These are phyloP conservation scores for Sebastes diploproa DNA, from an alignment of 2,797 vertebrate genomes.

Conservation along the genomic window DNA sequence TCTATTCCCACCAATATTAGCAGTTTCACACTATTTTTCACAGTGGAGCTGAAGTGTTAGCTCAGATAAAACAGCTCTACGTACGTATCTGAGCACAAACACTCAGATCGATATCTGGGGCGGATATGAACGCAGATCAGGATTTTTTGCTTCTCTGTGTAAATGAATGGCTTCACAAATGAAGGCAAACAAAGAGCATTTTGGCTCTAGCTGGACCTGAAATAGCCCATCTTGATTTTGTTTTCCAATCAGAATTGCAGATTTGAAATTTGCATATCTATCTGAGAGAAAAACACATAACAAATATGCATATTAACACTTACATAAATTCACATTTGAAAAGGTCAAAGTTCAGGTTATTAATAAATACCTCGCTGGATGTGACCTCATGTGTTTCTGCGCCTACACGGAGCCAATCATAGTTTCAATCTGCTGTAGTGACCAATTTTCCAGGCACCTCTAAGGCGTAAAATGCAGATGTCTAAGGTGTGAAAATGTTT, in stretches of 20 bases:
- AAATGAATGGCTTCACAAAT: conserved; percentile 24
- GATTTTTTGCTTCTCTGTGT: conserved; percentile 3
- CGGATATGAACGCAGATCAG: conserved; percentile 56
- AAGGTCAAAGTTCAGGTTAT: background rate
- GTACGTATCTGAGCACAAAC: conserved; percentile 23
- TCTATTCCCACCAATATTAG: conserved; percentile 55
- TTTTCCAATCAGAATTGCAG: conserved; percentile 20
- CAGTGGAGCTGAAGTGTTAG: conserved; percentile 45
- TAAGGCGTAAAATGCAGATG: conserved; percentile 55
- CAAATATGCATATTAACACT: background rate
- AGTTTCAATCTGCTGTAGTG: background rate
- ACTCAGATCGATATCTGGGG: conserved; percentile 47
- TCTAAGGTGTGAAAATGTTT: conserved; percentile 53
- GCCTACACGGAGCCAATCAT: background rate
- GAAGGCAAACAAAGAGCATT: conserved; percentile 6
- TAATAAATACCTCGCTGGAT: background rate
- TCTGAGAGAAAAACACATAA: background rate
- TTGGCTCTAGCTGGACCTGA: background rate
- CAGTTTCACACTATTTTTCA: conserved; percentile 40
- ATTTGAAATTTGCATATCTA: conserved; percentile 4
- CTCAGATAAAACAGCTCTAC: conserved; percentile 46
- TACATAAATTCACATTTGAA: background rate
- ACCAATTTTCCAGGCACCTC: conserved; percentile 21
- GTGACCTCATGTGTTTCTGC: background rate
- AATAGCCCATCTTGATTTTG: background rate